A percentile compares a stretch with the other conserved stretches of the same genome.
Evolutionary conservation across 1,140 invertebrate genomes (phyloP).

Genomic region (Drosophila kurseongensis): DNA sequence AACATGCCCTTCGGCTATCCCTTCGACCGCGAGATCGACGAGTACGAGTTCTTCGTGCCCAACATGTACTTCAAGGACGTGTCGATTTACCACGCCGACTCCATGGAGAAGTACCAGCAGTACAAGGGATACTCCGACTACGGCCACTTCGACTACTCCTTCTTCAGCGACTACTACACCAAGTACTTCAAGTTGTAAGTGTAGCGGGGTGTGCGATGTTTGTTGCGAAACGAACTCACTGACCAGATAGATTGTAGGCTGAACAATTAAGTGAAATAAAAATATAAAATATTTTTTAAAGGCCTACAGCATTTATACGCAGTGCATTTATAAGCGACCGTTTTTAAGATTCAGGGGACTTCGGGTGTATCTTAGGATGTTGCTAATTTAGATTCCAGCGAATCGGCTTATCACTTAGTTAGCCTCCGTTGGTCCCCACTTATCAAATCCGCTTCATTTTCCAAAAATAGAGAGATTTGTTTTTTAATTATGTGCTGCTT

Average conservation of each 20-base stretch:
- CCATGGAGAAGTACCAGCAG: constrained; percentile 67
- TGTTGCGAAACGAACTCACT: constrained; percentile 22
- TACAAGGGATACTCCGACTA: constrained; percentile 72
- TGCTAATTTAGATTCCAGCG: too few relatives aligned
- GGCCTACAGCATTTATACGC: too few relatives aligned
- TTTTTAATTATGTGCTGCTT: too few relatives aligned
- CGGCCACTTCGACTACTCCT: constrained; percentile 71
- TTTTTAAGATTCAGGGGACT: too few relatives aligned
- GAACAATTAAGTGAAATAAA: constrained; percentile 74
- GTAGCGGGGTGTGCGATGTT: neutral
- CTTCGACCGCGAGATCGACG: constrained; percentile 84
- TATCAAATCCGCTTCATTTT: too few relatives aligned
- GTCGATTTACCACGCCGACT: constrained; percentile 67
- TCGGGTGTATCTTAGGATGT: too few relatives aligned
- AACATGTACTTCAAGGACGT: constrained; percentile 85
- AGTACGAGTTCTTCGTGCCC: constrained; percentile 82
- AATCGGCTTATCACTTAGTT: too few relatives aligned
- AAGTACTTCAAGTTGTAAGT: constrained; percentile 64
- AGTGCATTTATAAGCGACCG: too few relatives aligned
- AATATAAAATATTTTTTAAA: neutral
- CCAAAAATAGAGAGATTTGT: too few relatives aligned
- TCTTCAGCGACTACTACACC: constrained; percentile 73
- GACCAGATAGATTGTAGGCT: constrained; percentile 44
- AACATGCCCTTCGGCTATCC: constrained; percentile 84
- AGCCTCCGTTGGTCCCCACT: too few relatives aligned